Percentiles rank a stretch among this genome's conserved stretches.
These are phyloP conservation scores for Pelecanus crispus DNA, from an alignment of 2,113 vertebrate genomes.

Conservation along the genomic window DNA sequence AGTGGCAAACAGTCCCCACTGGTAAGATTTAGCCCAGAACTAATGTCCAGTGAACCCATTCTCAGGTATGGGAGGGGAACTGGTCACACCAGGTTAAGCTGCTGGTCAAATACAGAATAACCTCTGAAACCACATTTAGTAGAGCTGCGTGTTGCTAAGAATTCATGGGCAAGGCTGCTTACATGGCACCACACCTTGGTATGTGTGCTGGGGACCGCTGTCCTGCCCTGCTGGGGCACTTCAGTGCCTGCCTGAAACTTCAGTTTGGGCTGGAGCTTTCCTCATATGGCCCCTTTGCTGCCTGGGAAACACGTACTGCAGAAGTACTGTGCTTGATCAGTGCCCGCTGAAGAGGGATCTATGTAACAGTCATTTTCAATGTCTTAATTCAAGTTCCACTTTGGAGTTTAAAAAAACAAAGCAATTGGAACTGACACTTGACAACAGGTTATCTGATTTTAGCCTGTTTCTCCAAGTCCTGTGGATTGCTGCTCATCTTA, in stretches of 20 bases:
- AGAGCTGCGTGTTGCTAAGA: not conserved
- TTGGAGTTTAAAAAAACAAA: not conserved
- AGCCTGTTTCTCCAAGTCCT: not conserved
- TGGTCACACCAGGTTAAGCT: not conserved
- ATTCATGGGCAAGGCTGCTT: not conserved
- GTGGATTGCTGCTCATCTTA: not conserved
- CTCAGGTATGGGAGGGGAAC: not conserved
- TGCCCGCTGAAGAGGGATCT: not conserved
- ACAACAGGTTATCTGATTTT: not conserved
- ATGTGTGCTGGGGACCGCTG: not conserved
- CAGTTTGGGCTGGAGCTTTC: not conserved
- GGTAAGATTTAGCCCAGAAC: not conserved
- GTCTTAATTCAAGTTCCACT: not conserved
- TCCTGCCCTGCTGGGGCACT: not conserved
- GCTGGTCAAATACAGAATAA: not conserved
- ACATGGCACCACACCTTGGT: too few species aligned
- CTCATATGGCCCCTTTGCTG: accelerated
- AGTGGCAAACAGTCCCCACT: not conserved
- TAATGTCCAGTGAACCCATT: accelerated
- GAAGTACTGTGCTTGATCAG: not conserved
- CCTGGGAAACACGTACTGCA: accelerated
- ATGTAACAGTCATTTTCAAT: not conserved
- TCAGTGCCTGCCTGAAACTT: not conserved
- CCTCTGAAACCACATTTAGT: not conserved
- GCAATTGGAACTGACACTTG: not conserved